These are phyloP conservation scores for Colostygia pectinataria DNA, from an alignment of 2,888 invertebrate species.

Conservation along the genomic window DNA sequence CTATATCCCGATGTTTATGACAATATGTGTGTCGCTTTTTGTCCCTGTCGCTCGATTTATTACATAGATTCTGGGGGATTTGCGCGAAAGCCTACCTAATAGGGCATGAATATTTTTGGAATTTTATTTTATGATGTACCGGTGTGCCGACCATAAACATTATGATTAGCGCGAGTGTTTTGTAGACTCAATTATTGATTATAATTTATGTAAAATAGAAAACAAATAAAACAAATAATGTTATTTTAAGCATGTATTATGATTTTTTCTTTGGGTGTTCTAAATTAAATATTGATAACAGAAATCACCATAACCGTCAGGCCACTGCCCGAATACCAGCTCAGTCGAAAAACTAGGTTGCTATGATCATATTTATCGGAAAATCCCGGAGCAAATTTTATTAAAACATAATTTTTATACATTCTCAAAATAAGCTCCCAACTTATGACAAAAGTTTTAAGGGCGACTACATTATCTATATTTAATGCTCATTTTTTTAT, in stretches of 20 bases:
- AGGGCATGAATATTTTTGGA: constrained; percentile 30
- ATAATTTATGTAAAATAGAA: not conserved
- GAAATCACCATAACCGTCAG: too few relatives aligned
- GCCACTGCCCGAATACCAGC: too few relatives aligned
- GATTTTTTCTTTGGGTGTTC: too few relatives aligned
- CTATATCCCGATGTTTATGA: too few relatives aligned
- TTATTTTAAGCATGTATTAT: too few relatives aligned
- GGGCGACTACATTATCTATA: constrained; percentile 40
- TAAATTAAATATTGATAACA: too few relatives aligned
- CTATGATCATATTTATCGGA: too few relatives aligned
- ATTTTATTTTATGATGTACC: constrained; percentile 21
- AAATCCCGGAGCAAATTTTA: constrained; percentile 9
- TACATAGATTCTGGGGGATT: constrained; percentile 29
- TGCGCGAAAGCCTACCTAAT: constrained; percentile 29
- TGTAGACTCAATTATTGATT: constrained; percentile 6
- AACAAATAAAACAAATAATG: too few relatives aligned
- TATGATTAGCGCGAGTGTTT: constrained; percentile 17
- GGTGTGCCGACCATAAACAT: constrained; percentile 12
- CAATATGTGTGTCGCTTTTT: constrained; percentile 33
- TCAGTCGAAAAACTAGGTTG: too few relatives aligned
- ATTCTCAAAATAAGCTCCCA: constrained; percentile 8
- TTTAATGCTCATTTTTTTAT: constrained; percentile 54
- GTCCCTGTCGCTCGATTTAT: constrained; percentile 31
- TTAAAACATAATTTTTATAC: constrained; percentile 17
- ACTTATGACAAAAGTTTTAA: constrained; percentile 27